A percentile compares a stretch with the other conserved stretches of the same genome.
phyloP scores from a whole-genome alignment of 1,140 invertebrate genomes.

The Eurosta solidaginis region DNA sequence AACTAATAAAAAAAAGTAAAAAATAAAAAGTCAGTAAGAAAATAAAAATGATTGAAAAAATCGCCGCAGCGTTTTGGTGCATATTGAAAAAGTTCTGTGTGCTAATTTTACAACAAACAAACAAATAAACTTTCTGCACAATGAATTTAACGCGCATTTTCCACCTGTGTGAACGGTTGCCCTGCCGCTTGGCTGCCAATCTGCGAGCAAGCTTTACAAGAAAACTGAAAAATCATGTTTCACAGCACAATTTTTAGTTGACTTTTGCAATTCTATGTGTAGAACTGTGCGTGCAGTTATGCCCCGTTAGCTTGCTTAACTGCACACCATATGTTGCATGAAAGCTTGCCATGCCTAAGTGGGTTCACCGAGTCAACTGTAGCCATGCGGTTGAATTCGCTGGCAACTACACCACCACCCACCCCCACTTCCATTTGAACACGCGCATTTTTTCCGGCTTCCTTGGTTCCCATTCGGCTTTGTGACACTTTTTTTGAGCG shows the following conservation, averaged over 20 bases:
- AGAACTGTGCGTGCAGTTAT: background rate
- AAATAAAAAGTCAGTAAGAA: background rate
- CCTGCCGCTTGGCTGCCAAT: too few species aligned
- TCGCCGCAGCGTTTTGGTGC: background rate
- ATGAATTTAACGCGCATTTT: conserved; percentile 34
- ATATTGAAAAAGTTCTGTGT: conserved; percentile 19
- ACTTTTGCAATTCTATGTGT: background rate
- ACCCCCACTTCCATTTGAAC: background rate
- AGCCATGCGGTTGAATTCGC: background rate
- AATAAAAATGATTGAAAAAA: background rate
- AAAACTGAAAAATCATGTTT: background rate
- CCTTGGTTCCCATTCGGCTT: background rate
- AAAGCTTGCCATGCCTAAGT: background rate
- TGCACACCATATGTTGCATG: background rate
- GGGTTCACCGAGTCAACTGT: background rate
- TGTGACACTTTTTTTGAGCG: background rate
- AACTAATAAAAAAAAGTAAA: background rate
- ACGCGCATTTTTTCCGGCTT: background rate
- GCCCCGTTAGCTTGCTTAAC: background rate
- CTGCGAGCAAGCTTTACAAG: too few species aligned
- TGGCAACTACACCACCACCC: too few species aligned
- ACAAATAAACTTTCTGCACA: conserved; percentile 32
- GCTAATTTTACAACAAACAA: conserved; percentile 15
- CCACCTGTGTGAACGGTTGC: conserved; percentile 20
- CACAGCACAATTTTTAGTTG: background rate